Base-by-base conservation (phyloP, 2,888 invertebrate species). In the Sclerodermus sp. region DNA sequence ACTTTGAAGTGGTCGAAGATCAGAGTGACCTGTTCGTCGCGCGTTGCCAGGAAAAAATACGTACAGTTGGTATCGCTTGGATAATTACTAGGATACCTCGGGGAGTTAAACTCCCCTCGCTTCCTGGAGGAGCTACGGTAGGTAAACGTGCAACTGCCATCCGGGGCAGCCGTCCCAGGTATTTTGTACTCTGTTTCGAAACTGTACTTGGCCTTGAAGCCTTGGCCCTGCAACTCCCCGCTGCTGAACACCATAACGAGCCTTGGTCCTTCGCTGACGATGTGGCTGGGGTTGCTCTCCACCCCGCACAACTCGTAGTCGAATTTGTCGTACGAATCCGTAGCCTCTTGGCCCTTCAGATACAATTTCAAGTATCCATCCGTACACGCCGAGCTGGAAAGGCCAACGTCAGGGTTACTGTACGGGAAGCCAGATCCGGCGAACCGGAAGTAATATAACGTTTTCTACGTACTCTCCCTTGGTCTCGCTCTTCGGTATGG, bases 201-300 rank as follows among this genome's bases (percentile, higher is more conserved):
- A 42, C 73, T 79, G 65, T 82, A 93, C 79, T 85, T 87, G 64
- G 92, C 93, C 77, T 95, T 94, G 77, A 96, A 96, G 49, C 96
- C 95, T 42, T 89, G 84, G 8, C 96, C 96, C 79, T 91, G 91
- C 49, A 89, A 82, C 71, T 94, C 93, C 1, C 95, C 95, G 46
- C 94, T 94, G 78, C 93, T 93, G 80, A 97, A 96, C 43, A 96
- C 92, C 87, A 97, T 90, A 40, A 96, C 92, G 56, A 97, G 85
- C 44, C 96, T 84, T 2, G 96, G 96, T 1, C 96, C 95, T 76
- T 93, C 92, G 45, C 95, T 95, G 53, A 91, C 86, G 55, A 95
- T 87, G 36, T 87, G 84, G 46, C 87, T 85, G n/a, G 93, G 93
- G 71, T 87, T 85, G 48, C 83, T 83, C 49, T 82, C 82, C 65